Evolutionary conservation across 2,797 vertebrate genomes (phyloP).

Genomic region (Sciaenops ocellatus): DNA sequence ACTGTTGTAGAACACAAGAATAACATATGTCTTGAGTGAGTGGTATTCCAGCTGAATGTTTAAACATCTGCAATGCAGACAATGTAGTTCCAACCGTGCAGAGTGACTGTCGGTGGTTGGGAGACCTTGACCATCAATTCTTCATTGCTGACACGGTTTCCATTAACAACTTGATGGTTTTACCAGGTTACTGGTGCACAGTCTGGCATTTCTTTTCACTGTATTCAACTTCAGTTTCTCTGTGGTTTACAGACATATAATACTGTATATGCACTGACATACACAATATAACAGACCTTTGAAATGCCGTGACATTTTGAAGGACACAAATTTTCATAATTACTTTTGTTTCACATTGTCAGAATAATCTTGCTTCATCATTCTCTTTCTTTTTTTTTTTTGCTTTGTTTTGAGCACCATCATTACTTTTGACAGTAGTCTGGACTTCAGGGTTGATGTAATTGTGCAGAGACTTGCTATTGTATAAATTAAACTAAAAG

Average conservation of each 20-base stretch:
- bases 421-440: constrained; percentile 58
- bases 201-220: constrained; percentile 34
- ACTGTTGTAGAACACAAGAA: not conserved
- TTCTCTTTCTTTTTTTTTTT: constrained; percentile 10
- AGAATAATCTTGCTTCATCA: constrained; percentile 35
- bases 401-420: constrained; percentile 38
- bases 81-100: constrained; percentile 31
- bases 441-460: constrained; percentile 51
- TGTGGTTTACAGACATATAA: constrained; percentile 18
- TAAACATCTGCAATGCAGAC: constrained; percentile 41
- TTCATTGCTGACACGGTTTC: constrained; percentile 51
- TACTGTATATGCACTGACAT: constrained; percentile 6
- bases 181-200: constrained; percentile 65
- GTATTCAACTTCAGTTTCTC: constrained; percentile 25
- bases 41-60: constrained; percentile 27
- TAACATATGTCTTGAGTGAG: constrained; percentile 31
- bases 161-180: constrained; percentile 59
- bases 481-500: constrained; percentile 37
- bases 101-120: constrained; percentile 16
- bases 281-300: constrained; percentile 29
- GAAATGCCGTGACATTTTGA: constrained; percentile 36
- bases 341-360: constrained; percentile 54
- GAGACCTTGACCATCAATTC: constrained; percentile 46
- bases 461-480: constrained; percentile 28
- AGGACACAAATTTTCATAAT: constrained; percentile 57